Evolutionary conservation across 64 coral and sea anemone species (phyloP).

Genomic region (Anthopleura sola): DNA sequence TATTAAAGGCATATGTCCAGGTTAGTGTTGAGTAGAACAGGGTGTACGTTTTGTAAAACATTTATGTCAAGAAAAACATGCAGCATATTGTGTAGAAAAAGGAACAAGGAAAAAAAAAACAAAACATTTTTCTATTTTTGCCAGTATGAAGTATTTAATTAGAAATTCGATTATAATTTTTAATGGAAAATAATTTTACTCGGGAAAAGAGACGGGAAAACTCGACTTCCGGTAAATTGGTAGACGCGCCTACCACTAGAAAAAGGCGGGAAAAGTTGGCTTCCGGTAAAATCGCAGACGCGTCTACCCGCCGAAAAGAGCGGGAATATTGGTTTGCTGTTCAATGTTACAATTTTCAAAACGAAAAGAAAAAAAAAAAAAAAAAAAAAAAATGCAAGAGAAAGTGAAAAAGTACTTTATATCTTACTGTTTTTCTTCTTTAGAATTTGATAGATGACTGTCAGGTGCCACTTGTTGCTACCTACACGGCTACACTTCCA

Average conservation of each 20-base stretch:
- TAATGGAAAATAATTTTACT: no score
- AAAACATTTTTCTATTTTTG: no score
- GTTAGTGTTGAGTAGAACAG: conserved; percentile 1
- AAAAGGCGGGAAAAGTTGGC: background rate
- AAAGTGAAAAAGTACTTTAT: background rate
- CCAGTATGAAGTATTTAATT: no score
- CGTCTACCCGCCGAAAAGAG: background rate
- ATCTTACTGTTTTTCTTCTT: background rate
- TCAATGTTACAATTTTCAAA: background rate
- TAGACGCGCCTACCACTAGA: background rate
- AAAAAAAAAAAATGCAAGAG: background rate
- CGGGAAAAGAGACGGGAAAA: no score
- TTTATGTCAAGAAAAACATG: no score
- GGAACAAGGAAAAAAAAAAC: no score
- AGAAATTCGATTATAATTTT: no score
- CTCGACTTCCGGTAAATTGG: no score
- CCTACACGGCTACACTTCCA: conserved; percentile 80
- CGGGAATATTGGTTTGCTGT: background rate
- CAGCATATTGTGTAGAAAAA: no score
- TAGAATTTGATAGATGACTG: conserved; percentile 80
- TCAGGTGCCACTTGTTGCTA: conserved; percentile 78
- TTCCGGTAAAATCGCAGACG: background rate
- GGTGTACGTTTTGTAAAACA: background rate
- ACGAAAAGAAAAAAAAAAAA: background rate
- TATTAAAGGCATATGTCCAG: conserved; percentile 91